Evolutionary conservation across 2,888 invertebrate species (phyloP).

Genomic region (Acleris holmiana): DNA sequence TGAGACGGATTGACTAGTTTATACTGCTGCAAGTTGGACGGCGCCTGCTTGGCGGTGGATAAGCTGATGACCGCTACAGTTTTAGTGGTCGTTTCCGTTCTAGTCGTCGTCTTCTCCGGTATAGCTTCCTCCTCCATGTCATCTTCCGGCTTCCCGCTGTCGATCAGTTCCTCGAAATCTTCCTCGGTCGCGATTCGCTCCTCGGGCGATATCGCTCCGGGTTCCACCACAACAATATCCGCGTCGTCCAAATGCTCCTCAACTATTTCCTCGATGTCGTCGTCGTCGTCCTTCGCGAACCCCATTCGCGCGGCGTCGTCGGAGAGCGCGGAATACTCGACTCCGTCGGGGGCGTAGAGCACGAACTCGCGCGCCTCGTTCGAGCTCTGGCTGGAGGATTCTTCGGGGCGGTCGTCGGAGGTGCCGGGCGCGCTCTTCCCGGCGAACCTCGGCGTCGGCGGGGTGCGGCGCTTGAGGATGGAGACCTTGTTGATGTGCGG

Average conservation of each 20-base stretch:
- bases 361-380: slow-evolving; percentile 86
- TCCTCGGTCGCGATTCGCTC: slow-evolving; percentile 87
- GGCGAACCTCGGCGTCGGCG: slow-evolving; percentile 79
- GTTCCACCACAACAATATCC: slow-evolving; percentile 86
- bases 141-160: slow-evolving; percentile 85
- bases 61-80: slow-evolving; percentile 82
- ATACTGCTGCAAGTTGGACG: slow-evolving; percentile 72
- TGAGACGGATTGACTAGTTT: slow-evolving; percentile 70
- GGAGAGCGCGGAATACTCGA: slow-evolving; percentile 83
- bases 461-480: slow-evolving; percentile 84
- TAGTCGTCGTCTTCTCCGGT: slow-evolving; percentile 70
- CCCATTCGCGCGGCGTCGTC: slow-evolving; percentile 77
- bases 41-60: slow-evolving; percentile 71
- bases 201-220: slow-evolving; percentile 85
- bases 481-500: slow-evolving; percentile 82
- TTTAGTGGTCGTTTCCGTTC: slow-evolving; percentile 80
- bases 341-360: slow-evolving; percentile 85
- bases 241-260: slow-evolving; percentile 80
- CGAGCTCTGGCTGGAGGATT: slow-evolving; percentile 82
- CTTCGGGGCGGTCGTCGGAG: slow-evolving; percentile 43
- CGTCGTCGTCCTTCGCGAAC: slow-evolving; percentile 54
- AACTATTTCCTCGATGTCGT: slow-evolving; percentile 66
- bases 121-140: slow-evolving; percentile 64
- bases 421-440: slow-evolving; percentile 59
- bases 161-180: slow-evolving; percentile 87